Percentiles rank a stretch among this genome's conserved stretches.
Conservation (phyloP, 35 echinoderm and acorn worm species). For the Amphiura filiformis region DNA sequence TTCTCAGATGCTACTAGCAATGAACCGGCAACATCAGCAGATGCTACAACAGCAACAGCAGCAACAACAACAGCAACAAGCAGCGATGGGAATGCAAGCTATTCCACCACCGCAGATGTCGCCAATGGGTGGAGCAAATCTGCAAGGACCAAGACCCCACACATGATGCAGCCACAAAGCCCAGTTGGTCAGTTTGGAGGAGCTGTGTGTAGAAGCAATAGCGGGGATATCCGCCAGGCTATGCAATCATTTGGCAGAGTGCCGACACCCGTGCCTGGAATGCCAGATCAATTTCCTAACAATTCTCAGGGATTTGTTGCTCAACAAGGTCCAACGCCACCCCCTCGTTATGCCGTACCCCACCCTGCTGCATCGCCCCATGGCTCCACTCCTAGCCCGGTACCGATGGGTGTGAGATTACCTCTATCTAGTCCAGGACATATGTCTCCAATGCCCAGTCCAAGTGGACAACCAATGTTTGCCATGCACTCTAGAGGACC, state of each 20-base stretch:
- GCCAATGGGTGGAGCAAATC: conserved; percentile 21
- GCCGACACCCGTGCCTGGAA: neutral
- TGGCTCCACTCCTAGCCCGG: conserved; percentile 14
- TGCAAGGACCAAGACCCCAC: conserved; percentile 23
- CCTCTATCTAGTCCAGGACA: conserved; percentile 45
- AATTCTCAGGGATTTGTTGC: conserved; percentile 10
- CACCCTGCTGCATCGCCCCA: conserved; percentile 10
- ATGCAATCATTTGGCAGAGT: conserved; percentile 1
- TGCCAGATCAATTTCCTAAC: neutral
- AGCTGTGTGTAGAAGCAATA: conserved; percentile 18
- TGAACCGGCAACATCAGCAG: conserved; percentile 92
- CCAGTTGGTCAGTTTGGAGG: conserved; percentile 7
- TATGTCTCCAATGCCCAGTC: conserved; percentile 43
- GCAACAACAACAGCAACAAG: conserved; percentile 44
- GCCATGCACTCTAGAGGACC: conserved; percentile 35
- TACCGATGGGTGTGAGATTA: conserved; percentile 25
- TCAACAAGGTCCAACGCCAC: neutral
- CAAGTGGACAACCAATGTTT: conserved; percentile 42
- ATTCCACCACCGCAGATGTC: conserved; percentile 22
- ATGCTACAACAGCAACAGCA: conserved; percentile 63
- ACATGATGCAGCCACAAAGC: conserved; percentile 9
- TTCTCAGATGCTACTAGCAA: conserved; percentile 85
- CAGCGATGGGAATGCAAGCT: neutral
- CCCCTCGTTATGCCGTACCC: neutral
- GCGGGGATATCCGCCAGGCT: conserved; percentile 17